Conservation (phyloP, 2,113 vertebrate species). For the Ciconia stormi region DNA sequence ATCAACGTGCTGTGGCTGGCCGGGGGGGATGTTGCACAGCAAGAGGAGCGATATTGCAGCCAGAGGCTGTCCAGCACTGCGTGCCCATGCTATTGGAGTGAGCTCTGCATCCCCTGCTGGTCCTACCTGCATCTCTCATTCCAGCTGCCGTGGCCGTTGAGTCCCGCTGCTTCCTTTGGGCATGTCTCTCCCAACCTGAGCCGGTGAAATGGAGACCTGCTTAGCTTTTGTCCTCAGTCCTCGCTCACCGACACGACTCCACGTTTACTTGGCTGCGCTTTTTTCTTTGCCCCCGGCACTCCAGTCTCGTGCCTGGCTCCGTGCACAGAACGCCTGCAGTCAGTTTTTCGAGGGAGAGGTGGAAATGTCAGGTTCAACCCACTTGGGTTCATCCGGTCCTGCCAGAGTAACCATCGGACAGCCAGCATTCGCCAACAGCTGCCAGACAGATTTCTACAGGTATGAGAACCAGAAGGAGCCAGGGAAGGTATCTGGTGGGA, state of each 20-base stretch:
- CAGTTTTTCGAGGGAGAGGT: not conserved
- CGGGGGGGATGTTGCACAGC: accelerated
- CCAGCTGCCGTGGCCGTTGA: not conserved
- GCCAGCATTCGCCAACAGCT: not conserved
- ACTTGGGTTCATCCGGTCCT: not conserved
- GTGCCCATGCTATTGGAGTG: too few relatives aligned
- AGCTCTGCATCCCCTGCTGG: not conserved
- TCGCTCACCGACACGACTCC: not conserved
- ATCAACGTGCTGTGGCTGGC: not conserved
- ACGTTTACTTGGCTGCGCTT: not conserved
- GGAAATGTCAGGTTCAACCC: not conserved
- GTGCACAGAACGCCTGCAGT: not conserved
- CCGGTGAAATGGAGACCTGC: not conserved
- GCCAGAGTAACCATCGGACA: not conserved
- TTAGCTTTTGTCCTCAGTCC: not conserved
- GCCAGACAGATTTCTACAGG: not conserved
- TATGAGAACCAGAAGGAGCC: not conserved
- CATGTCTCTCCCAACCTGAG: not conserved
- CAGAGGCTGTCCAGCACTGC: not conserved
- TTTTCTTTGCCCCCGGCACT: not conserved
- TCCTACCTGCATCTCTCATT: not conserved
- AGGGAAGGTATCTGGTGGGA: not conserved
- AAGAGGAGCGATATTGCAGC: not conserved
- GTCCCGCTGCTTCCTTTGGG: not conserved
- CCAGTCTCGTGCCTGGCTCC: not conserved